Percentiles rank a stretch among this genome's conserved stretches.
phyloP scores from a whole-genome alignment of 2,888 invertebrate genomes.

The Hyposoter dolosus region DNA sequence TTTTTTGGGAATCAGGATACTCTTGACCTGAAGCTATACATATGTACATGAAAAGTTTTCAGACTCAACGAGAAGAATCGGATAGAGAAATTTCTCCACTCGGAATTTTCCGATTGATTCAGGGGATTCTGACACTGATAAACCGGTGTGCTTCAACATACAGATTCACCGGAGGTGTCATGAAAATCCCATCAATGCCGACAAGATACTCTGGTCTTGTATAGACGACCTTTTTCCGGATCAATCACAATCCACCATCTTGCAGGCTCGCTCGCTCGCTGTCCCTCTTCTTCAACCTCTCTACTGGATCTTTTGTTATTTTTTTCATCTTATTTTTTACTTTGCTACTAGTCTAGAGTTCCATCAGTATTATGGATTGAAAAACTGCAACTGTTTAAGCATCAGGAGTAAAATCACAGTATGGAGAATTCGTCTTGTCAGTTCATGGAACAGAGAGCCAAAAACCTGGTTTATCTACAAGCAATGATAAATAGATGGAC shows the following conservation, averaged over 20 bases:
- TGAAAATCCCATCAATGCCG: slow-evolving; percentile 44
- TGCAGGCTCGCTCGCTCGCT: background rate
- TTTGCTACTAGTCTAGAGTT: slow-evolving; percentile 1
- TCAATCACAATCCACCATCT: slow-evolving; percentile 44
- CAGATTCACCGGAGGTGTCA: slow-evolving; percentile 7
- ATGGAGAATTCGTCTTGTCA: background rate
- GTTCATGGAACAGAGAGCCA: background rate
- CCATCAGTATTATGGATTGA: slow-evolving; percentile 37
- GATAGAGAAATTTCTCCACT: background rate
- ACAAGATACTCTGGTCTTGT: background rate
- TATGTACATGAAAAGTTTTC: background rate
- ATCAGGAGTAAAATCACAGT: slow-evolving; percentile 15
- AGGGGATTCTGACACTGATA: slow-evolving; percentile 8
- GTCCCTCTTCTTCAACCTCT: slow-evolving; percentile 16
- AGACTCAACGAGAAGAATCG: slow-evolving; percentile 3
- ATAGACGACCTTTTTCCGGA: slow-evolving; percentile 14
- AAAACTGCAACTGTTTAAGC: slow-evolving; percentile 36
- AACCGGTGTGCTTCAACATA: background rate
- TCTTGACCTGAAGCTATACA: background rate
- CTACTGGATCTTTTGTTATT: slow-evolving; percentile 1
- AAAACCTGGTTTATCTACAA: too few relatives aligned
- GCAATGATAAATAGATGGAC: background rate
- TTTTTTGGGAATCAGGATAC: background rate
- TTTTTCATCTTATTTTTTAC: background rate
- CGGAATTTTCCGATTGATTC: background rate